Conservation (phyloP, 2,113 vertebrate species). For the Gopherus evgoodei region DNA sequence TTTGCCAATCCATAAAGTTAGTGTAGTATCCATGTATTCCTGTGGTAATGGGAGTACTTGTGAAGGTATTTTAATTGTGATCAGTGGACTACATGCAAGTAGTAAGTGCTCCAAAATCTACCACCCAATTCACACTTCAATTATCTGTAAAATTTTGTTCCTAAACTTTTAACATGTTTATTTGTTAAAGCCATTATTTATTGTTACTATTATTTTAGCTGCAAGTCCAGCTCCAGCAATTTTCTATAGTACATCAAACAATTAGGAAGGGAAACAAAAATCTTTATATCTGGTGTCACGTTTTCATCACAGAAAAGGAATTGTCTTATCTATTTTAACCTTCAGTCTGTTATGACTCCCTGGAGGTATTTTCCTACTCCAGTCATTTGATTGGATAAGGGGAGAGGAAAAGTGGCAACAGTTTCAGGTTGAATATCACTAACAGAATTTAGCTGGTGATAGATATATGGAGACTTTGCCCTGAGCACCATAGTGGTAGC, state of each 20-base stretch:
- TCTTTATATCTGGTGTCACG: accelerated
- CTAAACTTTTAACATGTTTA: background rate
- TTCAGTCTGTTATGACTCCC: background rate
- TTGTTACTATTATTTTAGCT: background rate
- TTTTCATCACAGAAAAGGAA: background rate
- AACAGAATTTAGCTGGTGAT: slow-evolving; percentile 8
- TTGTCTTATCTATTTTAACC: slow-evolving; percentile 10
- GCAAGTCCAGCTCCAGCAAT: background rate
- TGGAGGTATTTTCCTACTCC: slow-evolving; percentile 11
- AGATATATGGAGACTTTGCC: background rate
- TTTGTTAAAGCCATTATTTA: background rate
- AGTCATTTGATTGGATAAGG: slow-evolving; percentile 19
- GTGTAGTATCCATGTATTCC: no score
- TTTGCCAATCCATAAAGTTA: no score
- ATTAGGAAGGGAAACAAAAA: background rate
- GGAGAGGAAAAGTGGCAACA: slow-evolving; percentile 16
- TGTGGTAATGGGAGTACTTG: no score
- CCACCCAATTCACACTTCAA: background rate
- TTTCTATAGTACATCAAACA: background rate
- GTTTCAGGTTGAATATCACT: slow-evolving; percentile 13
- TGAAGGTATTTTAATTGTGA: no score
- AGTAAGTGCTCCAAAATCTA: background rate
- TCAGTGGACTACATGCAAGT: no score
- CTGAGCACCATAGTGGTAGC: background rate
- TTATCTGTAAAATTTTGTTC: background rate